phyloP scores from a whole-genome alignment of 1,140 invertebrate species.

The Dendrolimus punctatus region DNA sequence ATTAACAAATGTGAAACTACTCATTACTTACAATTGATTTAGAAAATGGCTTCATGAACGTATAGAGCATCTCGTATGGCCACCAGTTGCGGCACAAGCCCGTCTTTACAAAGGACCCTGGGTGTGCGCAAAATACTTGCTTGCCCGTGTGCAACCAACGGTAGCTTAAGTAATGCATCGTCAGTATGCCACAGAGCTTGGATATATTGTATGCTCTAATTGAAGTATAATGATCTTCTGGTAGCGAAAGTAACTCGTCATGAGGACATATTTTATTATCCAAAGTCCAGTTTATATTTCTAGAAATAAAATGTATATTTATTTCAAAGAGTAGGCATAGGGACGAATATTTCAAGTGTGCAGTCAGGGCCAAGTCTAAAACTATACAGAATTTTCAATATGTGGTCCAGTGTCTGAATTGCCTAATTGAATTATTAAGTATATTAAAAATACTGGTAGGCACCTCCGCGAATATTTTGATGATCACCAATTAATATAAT shows the following conservation, averaged over 20 bases:
- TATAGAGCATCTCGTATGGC: constrained; percentile 84
- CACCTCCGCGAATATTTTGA: too few species aligned
- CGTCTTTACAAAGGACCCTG: constrained; percentile 92
- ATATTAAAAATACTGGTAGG: too few species aligned
- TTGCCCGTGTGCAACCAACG: constrained; percentile 81
- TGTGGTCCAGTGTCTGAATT: too few species aligned
- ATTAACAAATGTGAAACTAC: constrained; percentile 50
- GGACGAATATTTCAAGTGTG: too few species aligned
- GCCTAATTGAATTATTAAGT: neutral
- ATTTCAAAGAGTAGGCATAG: too few species aligned
- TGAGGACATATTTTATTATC: constrained; percentile 51
- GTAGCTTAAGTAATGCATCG: constrained; percentile 76
- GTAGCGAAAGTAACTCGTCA: constrained; percentile 73
- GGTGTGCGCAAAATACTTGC: constrained; percentile 87
- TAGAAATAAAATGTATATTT: constrained; percentile 44
- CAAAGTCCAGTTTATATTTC: constrained; percentile 76
- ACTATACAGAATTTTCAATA: too few species aligned
- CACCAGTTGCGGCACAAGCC: constrained; percentile 87
- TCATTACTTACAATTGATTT: constrained; percentile 86
- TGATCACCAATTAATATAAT: too few species aligned
- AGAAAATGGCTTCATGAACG: constrained; percentile 89
- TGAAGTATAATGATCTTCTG: constrained; percentile 78
- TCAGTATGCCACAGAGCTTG: constrained; percentile 92
- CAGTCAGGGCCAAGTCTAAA: too few species aligned
- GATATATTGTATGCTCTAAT: constrained; percentile 92